Base-by-base conservation (phyloP, 2,888 invertebrate species). In the Eristalis pertinax region DNA sequence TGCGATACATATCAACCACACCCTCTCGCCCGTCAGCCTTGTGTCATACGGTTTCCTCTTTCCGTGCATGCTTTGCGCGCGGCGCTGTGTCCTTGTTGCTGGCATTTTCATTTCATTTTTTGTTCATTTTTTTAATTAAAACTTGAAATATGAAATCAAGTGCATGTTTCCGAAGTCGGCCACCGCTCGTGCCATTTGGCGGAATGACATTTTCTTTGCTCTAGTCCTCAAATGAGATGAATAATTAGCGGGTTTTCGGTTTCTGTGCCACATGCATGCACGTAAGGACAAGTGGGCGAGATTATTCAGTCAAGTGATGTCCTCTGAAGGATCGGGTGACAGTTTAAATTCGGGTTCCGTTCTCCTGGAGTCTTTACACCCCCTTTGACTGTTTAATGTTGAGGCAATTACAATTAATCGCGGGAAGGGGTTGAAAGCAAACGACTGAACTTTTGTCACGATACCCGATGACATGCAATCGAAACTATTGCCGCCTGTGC, bases 111-210 rank as follows among this genome's bases (percentile, higher is more conserved):
- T 76, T 76, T 38, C 29, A 19, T 35, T 64, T 35, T 35, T 19
- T 68, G 15, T 43, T 50, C 24, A 50, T 65, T 69, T 65, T 69
- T 87, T 79, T 83, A 79, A 83, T 87, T 83, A 83, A 83, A 84
- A 87, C 70, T 84, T 80, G 72, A 84, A 79, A 87, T 69, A 80
- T 87, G 76, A 69, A 84, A 87, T 84, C 84, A 84, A 87, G 68
- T 76, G 79, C 79, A 79, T 80, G 84, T 76, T 80, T 83, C 63
- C 83, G 79, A 50, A 64, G 69, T 50, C 72, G 69, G 69, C 15
- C 13, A 11, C 26, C 50, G 50, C 50, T 50, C 56, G 87, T 84
- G 79, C 79, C 87, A 83, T 84, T 84, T 87, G 43, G 87, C 68
- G 87, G 69, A 50, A 84, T 84, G 80, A 80, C 84, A 84, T 80